Percentiles rank a stretch among this genome's conserved stretches.
Evolutionary conservation across 2,797 vertebrate species (phyloP).

Genomic region (Pipistrellus nathusii): DNA sequence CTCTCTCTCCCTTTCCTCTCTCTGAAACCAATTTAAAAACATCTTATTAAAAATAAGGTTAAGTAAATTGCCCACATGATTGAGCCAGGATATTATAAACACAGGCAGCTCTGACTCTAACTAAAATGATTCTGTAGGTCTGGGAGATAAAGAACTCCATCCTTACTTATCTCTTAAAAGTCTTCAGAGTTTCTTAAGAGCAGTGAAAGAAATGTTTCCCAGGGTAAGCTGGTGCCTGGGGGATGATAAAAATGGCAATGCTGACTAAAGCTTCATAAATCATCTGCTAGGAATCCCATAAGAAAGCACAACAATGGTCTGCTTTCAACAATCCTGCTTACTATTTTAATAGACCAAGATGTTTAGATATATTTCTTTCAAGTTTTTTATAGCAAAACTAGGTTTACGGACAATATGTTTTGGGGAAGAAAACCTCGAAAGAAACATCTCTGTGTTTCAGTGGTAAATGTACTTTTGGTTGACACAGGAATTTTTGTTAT

Average conservation of each 20-base stretch:
- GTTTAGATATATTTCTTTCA: constrained; percentile 44
- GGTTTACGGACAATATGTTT: constrained; percentile 37
- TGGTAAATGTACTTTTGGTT: constrained; percentile 45
- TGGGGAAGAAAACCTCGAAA: background rate
- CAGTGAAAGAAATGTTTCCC: constrained; percentile 12
- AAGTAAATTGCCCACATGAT: background rate
- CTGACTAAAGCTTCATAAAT: background rate
- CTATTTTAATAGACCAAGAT: constrained; percentile 42
- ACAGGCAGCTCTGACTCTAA: background rate
- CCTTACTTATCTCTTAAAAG: constrained; percentile 30
- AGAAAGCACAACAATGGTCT: background rate
- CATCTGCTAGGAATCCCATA: background rate
- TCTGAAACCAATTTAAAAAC: too few relatives aligned
- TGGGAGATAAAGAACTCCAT: background rate
- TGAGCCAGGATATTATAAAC: background rate
- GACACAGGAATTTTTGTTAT: constrained; percentile 14
- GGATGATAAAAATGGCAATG: constrained; percentile 21
- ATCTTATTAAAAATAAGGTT: background rate
- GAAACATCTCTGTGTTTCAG: constrained; percentile 34
- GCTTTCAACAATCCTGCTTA: background rate
- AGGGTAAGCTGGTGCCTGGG: background rate
- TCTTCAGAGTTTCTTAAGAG: constrained; percentile 37
- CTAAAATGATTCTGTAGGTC: background rate
- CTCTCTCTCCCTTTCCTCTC: too few relatives aligned
- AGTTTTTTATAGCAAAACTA: constrained; percentile 50